Percentiles rank a stretch among this genome's conserved stretches.
These are phyloP conservation scores for Andrena chrysosceles DNA, from an alignment of 2,888 invertebrate genomes.

Conservation along the genomic window DNA sequence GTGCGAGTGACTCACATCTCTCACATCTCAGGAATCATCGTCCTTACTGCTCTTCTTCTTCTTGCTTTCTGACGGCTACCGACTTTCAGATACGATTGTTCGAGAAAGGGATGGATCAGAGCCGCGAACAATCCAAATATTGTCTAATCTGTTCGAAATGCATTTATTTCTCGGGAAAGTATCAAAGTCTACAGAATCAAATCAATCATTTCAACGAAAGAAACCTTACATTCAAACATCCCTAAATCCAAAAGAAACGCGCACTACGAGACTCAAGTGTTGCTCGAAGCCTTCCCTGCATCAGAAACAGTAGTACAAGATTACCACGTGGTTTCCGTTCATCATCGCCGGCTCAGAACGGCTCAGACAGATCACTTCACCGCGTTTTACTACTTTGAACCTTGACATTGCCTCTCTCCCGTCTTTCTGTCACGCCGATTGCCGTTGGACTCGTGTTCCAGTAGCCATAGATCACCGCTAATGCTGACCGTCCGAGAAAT, in stretches of 20 bases:
- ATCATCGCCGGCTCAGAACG: conserved; percentile 1
- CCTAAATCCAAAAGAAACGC: not conserved
- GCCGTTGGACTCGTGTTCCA: not conserved
- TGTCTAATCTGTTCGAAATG: not conserved
- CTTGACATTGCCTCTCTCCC: conserved; percentile 60
- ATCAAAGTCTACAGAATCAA: too few relatives aligned
- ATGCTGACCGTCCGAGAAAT: conserved; percentile 35
- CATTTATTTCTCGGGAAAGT: too few relatives aligned
- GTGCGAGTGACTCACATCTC: too few relatives aligned
- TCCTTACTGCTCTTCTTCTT: conserved; percentile 7
- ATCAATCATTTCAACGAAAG: too few relatives aligned
- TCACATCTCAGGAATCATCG: too few relatives aligned
- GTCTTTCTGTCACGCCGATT: conserved; percentile 13
- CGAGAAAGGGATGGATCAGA: not conserved
- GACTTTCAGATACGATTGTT: conserved; percentile 8
- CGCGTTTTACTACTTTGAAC: conserved; percentile 11
- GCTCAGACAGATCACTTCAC: conserved; percentile 20
- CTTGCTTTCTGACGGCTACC: not conserved
- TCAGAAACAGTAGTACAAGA: not conserved
- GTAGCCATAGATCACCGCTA: conserved; percentile 37
- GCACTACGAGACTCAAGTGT: not conserved
- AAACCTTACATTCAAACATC: not conserved
- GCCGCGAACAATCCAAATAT: too few relatives aligned
- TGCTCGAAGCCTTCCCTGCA: conserved; percentile 8
- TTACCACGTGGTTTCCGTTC: conserved; percentile 21